These are phyloP conservation scores for Eriosoma lanigerum DNA, from an alignment of 1,140 invertebrate species.

Conservation along the genomic window DNA sequence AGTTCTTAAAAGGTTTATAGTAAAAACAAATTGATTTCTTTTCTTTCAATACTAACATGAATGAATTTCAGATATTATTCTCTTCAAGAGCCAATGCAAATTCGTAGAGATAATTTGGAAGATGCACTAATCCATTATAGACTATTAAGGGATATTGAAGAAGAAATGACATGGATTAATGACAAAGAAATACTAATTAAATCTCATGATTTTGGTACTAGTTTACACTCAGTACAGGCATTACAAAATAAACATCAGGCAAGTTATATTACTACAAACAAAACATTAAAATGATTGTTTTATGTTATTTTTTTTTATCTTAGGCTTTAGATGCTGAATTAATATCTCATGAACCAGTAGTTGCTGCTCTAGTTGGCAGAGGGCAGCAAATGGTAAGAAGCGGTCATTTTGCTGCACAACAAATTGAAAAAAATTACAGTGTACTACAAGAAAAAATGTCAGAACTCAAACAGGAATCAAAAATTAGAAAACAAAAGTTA, in stretches of 20 bases:
- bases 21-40: background rate
- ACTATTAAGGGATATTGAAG: slow-evolving; percentile 81
- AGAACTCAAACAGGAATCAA: slow-evolving; percentile 70
- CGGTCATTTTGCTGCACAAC: slow-evolving; percentile 76
- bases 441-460: slow-evolving; percentile 68
- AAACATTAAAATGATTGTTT: background rate
- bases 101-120: slow-evolving; percentile 83
- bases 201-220: slow-evolving; percentile 75
- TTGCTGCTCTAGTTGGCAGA: slow-evolving; percentile 69
- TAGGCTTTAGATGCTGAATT: slow-evolving; percentile 79
- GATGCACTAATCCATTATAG: slow-evolving; percentile 83
- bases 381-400: slow-evolving; percentile 78
- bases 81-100: slow-evolving; percentile 85
- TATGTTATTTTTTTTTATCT: background rate
- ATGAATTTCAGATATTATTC: slow-evolving; percentile 68
- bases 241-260: slow-evolving; percentile 93
- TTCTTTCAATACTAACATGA: background rate
- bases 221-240: slow-evolving; percentile 89
- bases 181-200: slow-evolving; percentile 84
- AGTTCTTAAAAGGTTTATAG: slow-evolving; percentile 66
- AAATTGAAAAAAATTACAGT: slow-evolving; percentile 69
- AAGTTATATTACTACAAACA: slow-evolving; percentile 4
- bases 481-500: slow-evolving; percentile 70
- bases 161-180: slow-evolving; percentile 79
- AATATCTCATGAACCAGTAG: slow-evolving; percentile 76